Evolutionary conservation across 1,140 invertebrate species (phyloP).

Genomic region (Scaptomyza graminum): DNA sequence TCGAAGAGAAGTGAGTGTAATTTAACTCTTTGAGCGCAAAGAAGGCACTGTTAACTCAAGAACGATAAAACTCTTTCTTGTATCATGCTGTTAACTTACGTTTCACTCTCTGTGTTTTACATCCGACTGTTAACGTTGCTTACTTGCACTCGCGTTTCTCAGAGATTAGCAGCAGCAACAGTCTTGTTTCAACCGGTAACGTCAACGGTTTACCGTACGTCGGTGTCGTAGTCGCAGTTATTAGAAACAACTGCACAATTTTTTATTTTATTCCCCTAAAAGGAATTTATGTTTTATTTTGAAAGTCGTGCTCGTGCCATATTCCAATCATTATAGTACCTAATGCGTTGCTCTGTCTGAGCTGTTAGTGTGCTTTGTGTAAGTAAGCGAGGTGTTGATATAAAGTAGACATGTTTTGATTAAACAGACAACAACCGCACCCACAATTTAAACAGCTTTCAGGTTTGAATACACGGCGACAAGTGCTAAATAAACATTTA

Average conservation of each 20-base stretch:
- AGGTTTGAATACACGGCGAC: not conserved
- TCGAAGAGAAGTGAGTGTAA: conserved; percentile 9
- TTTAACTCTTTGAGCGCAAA: conserved; percentile 7
- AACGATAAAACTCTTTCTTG: too few relatives aligned
- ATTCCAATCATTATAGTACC: too few relatives aligned
- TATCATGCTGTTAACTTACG: not conserved
- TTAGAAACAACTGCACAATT: conserved; percentile 23
- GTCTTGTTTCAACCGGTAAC: conserved; percentile 53
- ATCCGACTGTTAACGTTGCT: conserved; percentile 28
- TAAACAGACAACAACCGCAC: not conserved
- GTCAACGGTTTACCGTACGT: conserved; percentile 40
- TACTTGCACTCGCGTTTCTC: conserved; percentile 39
- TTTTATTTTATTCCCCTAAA: not conserved
- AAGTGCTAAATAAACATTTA: not conserved
- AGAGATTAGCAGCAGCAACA: conserved; percentile 43
- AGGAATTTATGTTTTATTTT: conserved; percentile 2
- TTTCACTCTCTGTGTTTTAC: conserved; percentile 32
- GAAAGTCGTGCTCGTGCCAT: conserved; percentile 4
- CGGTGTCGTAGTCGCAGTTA: conserved; percentile 16
- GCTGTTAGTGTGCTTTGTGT: not conserved
- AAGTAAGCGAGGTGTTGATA: conserved; percentile 31
- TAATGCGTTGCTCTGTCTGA: too few relatives aligned
- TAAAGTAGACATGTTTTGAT: not conserved
- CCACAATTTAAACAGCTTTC: conserved; percentile 6
- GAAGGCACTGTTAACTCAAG: conserved; percentile 2